phyloP scores from a whole-genome alignment of 2,113 vertebrate genomes.

The Tetrax tetrax region DNA sequence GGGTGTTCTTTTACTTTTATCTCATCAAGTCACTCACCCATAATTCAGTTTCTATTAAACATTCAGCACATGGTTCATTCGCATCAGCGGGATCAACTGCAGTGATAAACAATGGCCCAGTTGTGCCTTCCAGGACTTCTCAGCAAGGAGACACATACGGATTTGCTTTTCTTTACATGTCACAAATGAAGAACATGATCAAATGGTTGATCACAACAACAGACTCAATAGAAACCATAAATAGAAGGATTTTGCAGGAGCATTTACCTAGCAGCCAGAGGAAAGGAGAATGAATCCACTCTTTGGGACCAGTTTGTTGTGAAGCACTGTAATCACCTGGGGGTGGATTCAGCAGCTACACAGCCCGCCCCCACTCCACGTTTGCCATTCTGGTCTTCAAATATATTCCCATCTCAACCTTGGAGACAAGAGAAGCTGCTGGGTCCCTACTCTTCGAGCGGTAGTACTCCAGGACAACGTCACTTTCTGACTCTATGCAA shows the following conservation, averaged over 20 bases:
- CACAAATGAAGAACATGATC: background rate
- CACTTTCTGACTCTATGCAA: background rate
- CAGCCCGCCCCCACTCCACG: background rate
- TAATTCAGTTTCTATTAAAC: slow-evolving; percentile 1
- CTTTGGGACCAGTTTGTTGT: background rate
- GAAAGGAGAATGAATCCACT: background rate
- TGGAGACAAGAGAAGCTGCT: background rate
- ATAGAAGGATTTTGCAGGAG: background rate
- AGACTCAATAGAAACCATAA: background rate
- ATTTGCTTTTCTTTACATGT: background rate
- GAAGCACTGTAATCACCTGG: background rate
- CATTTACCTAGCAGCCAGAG: background rate
- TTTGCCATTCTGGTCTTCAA: background rate
- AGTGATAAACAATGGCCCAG: background rate
- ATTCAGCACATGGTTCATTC: background rate
- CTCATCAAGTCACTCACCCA: background rate
- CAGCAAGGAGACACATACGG: background rate
- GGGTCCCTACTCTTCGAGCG: background rate
- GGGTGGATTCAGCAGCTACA: background rate
- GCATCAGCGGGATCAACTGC: background rate
- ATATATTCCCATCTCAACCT: rapidly evolving
- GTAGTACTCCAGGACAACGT: background rate
- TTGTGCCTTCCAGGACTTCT: background rate
- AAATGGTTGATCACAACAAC: background rate
- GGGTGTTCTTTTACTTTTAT: background rate